phyloP scores from a whole-genome alignment of 2,797 vertebrate species.

The Catharus ustulatus region DNA sequence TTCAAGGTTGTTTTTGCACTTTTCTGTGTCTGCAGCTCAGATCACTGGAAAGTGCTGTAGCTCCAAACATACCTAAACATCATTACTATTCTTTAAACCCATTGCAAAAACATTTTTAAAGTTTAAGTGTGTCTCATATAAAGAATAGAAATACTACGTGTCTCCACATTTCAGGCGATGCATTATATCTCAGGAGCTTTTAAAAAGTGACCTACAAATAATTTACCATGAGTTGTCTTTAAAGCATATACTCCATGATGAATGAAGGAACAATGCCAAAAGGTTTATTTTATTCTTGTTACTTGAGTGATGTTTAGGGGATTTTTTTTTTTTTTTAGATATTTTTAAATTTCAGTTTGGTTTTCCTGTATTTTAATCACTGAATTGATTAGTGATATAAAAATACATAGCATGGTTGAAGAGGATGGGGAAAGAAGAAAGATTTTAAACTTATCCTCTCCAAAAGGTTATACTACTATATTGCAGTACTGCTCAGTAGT shows the following conservation, averaged over 20 bases:
- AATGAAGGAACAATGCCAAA: neutral
- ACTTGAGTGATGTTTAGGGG: neutral
- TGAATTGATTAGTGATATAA: neutral
- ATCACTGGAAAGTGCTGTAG: neutral
- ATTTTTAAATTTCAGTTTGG: neutral
- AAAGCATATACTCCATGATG: neutral
- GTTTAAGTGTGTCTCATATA: neutral
- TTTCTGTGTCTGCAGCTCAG: neutral
- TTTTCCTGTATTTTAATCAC: constrained; percentile 43
- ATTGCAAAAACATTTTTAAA: constrained; percentile 26
- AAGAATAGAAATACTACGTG: neutral
- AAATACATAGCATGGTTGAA: neutral
- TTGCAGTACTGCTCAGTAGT: neutral
- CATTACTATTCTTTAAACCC: constrained; percentile 33
- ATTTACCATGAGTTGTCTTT: neutral
- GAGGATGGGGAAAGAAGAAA: neutral
- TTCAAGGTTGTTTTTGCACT: constrained; percentile 48
- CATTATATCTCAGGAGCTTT: neutral
- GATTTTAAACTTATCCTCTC: neutral
- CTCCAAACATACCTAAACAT: constrained; percentile 21
- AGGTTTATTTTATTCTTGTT: neutral
- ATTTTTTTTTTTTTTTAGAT: neutral
- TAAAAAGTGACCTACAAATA: constrained; percentile 27
- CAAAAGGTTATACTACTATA: neutral
- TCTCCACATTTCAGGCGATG: neutral